Evolutionary conservation across 92 coral and sea anemone species (phyloP).

Genomic region (Zoanthus solanderi): DNA sequence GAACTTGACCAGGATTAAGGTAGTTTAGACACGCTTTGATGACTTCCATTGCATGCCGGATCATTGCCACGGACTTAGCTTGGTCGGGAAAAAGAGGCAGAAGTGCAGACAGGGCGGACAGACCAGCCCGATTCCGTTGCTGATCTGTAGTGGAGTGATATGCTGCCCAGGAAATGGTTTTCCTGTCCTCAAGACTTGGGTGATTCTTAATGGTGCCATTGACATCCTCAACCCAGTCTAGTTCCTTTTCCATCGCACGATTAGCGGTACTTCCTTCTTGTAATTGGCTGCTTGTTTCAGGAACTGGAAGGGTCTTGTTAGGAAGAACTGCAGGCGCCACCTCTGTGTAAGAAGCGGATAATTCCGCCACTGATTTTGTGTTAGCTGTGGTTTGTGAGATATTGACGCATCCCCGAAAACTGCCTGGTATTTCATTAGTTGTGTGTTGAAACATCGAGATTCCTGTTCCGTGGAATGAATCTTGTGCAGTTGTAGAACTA

Average conservation of each 20-base stretch:
- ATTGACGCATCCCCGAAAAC: background rate
- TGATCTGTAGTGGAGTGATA: constrained; percentile 51
- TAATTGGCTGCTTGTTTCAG: too few species aligned
- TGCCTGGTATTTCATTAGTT: constrained; percentile 33
- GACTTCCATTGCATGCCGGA: constrained; percentile 70
- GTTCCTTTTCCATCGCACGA: too few species aligned
- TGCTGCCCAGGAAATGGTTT: constrained; percentile 71
- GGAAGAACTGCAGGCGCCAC: constrained; percentile 27
- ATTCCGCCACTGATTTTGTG: constrained; percentile 7
- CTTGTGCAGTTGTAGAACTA: constrained; percentile 52
- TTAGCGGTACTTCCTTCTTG: too few species aligned
- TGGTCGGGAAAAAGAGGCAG: constrained; percentile 77
- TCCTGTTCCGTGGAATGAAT: constrained; percentile 58
- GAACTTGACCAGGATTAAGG: constrained; percentile 66
- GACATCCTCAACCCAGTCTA: too few species aligned
- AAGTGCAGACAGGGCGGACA: constrained; percentile 54
- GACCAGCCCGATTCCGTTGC: background rate
- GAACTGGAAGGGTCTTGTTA: constrained; percentile 1
- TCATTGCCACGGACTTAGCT: constrained; percentile 74
- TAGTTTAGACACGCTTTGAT: constrained; percentile 49
- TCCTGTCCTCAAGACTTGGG: background rate
- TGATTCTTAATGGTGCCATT: too few species aligned
- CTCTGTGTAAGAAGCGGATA: constrained; percentile 16
- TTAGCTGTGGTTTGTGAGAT: background rate
- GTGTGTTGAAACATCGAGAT: constrained; percentile 67